Conservation (phyloP, 1,140 invertebrate species). For the Scylla paramamosain region DNA sequence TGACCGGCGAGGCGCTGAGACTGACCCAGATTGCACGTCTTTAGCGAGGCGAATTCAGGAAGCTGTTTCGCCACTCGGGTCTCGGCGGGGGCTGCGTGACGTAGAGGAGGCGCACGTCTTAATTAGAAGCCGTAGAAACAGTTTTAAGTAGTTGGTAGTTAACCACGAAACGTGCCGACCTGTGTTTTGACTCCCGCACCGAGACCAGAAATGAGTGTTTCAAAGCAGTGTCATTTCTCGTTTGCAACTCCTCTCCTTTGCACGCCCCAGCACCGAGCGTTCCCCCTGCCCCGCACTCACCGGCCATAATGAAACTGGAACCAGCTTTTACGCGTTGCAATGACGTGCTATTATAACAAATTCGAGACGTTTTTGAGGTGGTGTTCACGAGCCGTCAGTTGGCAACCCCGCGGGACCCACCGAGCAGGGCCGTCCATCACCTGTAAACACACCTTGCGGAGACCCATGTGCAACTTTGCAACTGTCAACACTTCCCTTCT, state of each 20-base stretch:
- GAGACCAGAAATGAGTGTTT: slow-evolving; percentile 22
- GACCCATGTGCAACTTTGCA: slow-evolving; percentile 69
- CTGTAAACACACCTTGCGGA: slow-evolving; percentile 59
- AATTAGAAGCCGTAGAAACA: slow-evolving; percentile 54
- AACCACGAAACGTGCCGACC: slow-evolving; percentile 36
- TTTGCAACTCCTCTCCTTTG: background rate
- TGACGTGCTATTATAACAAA: slow-evolving; percentile 23
- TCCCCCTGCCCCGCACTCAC: background rate
- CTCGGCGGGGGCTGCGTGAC: background rate
- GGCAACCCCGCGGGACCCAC: slow-evolving; percentile 6
- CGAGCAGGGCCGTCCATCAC: slow-evolving; percentile 42
- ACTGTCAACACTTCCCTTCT: slow-evolving; percentile 49
- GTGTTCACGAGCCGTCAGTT: background rate
- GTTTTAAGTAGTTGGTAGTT: slow-evolving; percentile 23
- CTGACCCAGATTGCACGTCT: background rate
- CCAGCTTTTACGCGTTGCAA: background rate
- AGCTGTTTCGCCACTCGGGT: slow-evolving; percentile 27
- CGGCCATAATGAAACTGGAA: background rate
- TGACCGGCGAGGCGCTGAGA: background rate
- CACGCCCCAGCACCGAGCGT: background rate
- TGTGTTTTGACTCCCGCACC: background rate
- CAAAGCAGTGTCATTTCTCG: background rate
- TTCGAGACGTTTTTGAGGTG: slow-evolving; percentile 14
- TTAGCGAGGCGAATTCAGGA: background rate
- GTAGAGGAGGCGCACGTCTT: slow-evolving; percentile 48